Evolutionary conservation across 2,113 vertebrate genomes (phyloP).

Genomic region (Tauraco erythrolophus): DNA sequence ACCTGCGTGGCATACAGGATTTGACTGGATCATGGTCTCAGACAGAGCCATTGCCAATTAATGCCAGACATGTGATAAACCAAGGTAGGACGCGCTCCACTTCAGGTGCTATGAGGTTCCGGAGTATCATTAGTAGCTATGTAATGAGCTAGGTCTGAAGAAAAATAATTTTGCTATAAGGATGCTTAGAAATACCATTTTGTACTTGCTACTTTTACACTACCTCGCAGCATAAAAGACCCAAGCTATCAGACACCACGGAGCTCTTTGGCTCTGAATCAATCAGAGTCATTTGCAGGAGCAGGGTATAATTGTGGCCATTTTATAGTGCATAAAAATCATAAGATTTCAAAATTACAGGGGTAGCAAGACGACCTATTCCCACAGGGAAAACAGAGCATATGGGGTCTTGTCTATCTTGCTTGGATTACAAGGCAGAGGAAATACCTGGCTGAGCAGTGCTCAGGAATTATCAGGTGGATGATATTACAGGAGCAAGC

Average conservation of each 20-base stretch:
- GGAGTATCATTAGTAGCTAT: not conserved
- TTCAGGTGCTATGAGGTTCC: not conserved
- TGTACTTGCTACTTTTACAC: not conserved
- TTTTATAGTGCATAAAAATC: not conserved
- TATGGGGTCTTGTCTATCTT: not conserved
- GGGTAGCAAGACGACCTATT: not conserved
- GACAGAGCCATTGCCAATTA: slow-evolving; percentile 57
- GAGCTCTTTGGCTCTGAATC: not conserved
- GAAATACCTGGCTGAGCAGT: slow-evolving; percentile 53
- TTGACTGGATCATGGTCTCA: slow-evolving; percentile 64
- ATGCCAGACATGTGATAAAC: slow-evolving; percentile 25
- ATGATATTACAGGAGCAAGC: slow-evolving; percentile 24
- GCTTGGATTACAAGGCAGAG: slow-evolving; percentile 21
- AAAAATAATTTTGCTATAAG: not conserved
- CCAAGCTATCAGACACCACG: not conserved
- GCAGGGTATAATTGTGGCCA: not conserved
- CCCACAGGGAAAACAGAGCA: not conserved
- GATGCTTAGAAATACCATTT: not conserved
- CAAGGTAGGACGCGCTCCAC: not conserved
- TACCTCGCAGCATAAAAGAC: not conserved
- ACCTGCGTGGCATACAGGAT: slow-evolving; percentile 49
- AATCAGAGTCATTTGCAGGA: not conserved
- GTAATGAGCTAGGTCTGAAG: not conserved
- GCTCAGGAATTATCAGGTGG: slow-evolving; percentile 48
- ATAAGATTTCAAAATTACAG: not conserved